A percentile compares a stretch with the other conserved stretches of the same genome.
Conservation (phyloP, 2,113 vertebrate species). For the Sebastes fasciatus region DNA sequence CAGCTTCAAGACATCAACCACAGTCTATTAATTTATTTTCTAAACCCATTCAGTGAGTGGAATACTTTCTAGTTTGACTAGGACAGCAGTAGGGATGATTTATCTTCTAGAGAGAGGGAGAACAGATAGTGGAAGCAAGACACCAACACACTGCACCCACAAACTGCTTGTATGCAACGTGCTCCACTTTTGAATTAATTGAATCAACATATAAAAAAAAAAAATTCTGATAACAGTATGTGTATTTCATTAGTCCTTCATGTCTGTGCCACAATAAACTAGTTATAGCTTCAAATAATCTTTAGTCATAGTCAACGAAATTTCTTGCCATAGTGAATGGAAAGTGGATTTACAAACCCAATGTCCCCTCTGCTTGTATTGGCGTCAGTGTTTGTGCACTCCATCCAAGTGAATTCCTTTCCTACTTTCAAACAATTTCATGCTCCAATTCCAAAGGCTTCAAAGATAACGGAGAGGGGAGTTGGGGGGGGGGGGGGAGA, state of each 20-base stretch:
- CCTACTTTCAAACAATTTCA: slow-evolving; percentile 84
- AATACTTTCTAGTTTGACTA: slow-evolving; percentile 52
- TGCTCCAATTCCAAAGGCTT: slow-evolving; percentile 83
- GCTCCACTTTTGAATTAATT: slow-evolving; percentile 55
- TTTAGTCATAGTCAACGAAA: slow-evolving; percentile 58
- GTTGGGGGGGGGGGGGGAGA: slow-evolving; percentile 13
- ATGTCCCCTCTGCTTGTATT: slow-evolving; percentile 50
- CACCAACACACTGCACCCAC: slow-evolving; percentile 9
- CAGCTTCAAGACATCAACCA: slow-evolving; percentile 45
- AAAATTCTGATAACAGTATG: slow-evolving; percentile 34
- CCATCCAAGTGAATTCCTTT: slow-evolving; percentile 71
- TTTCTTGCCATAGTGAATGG: slow-evolving; percentile 48
- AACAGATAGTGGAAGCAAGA: slow-evolving; percentile 29
- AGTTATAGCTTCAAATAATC: slow-evolving; percentile 62
- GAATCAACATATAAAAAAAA: slow-evolving; percentile 49
- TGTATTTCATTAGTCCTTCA: slow-evolving; percentile 49
- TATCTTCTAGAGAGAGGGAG: slow-evolving; percentile 28
- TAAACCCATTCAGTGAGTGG: slow-evolving; percentile 44
- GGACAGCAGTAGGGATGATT: slow-evolving; percentile 46
- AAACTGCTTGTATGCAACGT: slow-evolving; percentile 32
- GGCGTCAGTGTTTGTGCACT: slow-evolving; percentile 67
- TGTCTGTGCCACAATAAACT: slow-evolving; percentile 52
- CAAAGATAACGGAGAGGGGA: slow-evolving; percentile 69
- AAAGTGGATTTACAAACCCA: slow-evolving; percentile 48
- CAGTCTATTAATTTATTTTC: slow-evolving; percentile 56